A percentile compares a stretch with the other conserved stretches of the same genome.
These are phyloP conservation scores for Pammene aurita DNA, from an alignment of 2,888 invertebrate species.

Conservation along the genomic window DNA sequence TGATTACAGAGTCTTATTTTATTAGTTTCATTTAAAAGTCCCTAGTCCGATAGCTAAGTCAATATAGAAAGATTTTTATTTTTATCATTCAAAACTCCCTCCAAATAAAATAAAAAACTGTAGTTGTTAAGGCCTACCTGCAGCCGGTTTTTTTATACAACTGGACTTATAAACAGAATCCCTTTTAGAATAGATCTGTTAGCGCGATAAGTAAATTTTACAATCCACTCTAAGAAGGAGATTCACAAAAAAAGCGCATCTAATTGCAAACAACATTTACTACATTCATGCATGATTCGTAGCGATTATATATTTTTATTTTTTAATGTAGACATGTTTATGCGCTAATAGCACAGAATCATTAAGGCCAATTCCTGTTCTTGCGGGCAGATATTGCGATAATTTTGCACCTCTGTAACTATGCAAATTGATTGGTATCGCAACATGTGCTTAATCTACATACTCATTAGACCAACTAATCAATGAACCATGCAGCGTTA, in stretches of 20 bases:
- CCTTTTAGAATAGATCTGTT: conserved; percentile 37
- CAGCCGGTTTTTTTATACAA: conserved; percentile 5
- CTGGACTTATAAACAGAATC: conserved; percentile 20
- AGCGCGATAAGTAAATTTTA: conserved; percentile 30
- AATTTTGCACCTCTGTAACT: conserved; percentile 38
- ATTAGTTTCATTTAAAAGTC: background rate
- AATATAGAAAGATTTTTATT: background rate
- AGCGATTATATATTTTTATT: conserved; percentile 6
- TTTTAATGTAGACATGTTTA: conserved; percentile 6
- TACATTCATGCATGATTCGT: background rate
- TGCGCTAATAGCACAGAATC: conserved; percentile 19
- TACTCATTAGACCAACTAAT: conserved; percentile 38
- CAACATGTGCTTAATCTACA: conserved; percentile 40
- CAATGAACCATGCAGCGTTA: conserved; percentile 29
- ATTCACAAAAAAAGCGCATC: conserved; percentile 15
- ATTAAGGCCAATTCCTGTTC: conserved; percentile 39
- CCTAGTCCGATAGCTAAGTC: too few relatives aligned
- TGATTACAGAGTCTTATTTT: conserved; percentile 7
- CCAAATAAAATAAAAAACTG: background rate
- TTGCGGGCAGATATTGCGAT: conserved; percentile 36
- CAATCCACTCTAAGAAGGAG: background rate
- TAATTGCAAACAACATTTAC: conserved; percentile 19
- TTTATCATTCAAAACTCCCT: background rate
- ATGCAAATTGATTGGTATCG: conserved; percentile 42
- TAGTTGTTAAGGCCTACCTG: conserved; percentile 14